These are phyloP conservation scores for Corynorhinus townsendii DNA, from an alignment of 2,113 vertebrate species.

Conservation along the genomic window DNA sequence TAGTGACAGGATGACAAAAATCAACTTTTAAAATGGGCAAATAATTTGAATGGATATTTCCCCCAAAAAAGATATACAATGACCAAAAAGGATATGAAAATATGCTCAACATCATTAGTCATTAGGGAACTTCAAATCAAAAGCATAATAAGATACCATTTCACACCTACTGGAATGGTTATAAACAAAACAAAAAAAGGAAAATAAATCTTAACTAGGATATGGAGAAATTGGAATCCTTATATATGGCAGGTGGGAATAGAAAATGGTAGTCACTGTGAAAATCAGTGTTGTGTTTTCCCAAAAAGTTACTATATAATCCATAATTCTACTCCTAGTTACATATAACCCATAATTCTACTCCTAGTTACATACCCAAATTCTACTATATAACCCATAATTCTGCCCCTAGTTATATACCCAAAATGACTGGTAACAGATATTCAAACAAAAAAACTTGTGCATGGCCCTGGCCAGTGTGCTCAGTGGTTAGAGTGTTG, in stretches of 20 bases:
- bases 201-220: background rate
- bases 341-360: background rate
- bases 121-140: background rate
- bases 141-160: background rate
- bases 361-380: background rate
- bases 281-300: background rate
- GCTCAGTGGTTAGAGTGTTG: no score
- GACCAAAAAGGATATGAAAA: background rate
- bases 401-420: background rate
- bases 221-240: background rate
- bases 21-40: background rate
- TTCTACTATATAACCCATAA: background rate
- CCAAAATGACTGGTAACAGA: background rate
- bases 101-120: background rate
- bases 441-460: background rate
- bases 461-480: background rate
- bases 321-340: no score
- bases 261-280: background rate
- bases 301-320: background rate
- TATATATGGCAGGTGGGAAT: background rate
- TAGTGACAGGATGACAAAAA: background rate
- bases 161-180: background rate
- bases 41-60: background rate
- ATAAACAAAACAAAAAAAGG: background rate
- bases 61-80: background rate